These are phyloP conservation scores for Osmerus eperlanus DNA, from an alignment of 2,113 vertebrate species.

Conservation along the genomic window DNA sequence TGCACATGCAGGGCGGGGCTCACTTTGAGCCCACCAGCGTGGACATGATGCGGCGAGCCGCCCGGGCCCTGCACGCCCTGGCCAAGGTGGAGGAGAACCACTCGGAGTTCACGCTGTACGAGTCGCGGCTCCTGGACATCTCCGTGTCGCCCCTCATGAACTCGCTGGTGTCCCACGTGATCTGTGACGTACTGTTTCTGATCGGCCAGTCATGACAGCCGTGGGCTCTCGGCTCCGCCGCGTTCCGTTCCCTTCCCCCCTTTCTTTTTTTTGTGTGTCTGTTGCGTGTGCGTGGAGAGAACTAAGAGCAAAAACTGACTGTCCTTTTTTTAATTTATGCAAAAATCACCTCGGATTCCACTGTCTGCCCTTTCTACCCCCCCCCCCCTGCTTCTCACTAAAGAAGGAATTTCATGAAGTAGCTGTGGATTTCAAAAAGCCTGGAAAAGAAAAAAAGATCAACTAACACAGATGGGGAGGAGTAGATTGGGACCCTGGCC, in stretches of 20 bases:
- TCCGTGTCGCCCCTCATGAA: constrained; percentile 98
- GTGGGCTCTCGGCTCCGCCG: constrained; percentile 65
- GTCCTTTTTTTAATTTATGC: constrained; percentile 90
- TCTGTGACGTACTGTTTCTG: constrained; percentile 99
- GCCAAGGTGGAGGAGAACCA: constrained; percentile 98
- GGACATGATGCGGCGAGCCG: constrained; percentile 99
- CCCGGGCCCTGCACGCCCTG: constrained; percentile 92
- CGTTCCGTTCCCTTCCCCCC: constrained; percentile 30
- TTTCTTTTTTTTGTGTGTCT: constrained; percentile 70
- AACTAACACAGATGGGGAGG: constrained; percentile 52
- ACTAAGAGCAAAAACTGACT: constrained; percentile 85
- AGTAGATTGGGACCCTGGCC: constrained; percentile 73
- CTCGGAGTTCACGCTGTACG: constrained; percentile 97
- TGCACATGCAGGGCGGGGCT: constrained; percentile 86
- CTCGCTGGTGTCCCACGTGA: constrained; percentile 96
- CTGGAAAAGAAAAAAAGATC: constrained; percentile 45
- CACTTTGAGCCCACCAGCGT: constrained; percentile 96
- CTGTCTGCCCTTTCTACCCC: constrained; percentile 82
- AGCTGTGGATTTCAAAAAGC: constrained; percentile 61
- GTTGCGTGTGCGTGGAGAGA: constrained; percentile 85
- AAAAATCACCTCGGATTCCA: constrained; percentile 99
- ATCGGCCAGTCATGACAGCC: constrained; percentile 99
- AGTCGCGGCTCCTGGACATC: constrained; percentile 97
- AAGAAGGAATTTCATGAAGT: constrained; percentile 80
- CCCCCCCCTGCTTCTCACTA: constrained; percentile 81